Evolutionary conservation across 1,140 invertebrate species (phyloP), one percentile per base, ranked within the genome.

Genomic region (Danaus plexippus): DNA sequence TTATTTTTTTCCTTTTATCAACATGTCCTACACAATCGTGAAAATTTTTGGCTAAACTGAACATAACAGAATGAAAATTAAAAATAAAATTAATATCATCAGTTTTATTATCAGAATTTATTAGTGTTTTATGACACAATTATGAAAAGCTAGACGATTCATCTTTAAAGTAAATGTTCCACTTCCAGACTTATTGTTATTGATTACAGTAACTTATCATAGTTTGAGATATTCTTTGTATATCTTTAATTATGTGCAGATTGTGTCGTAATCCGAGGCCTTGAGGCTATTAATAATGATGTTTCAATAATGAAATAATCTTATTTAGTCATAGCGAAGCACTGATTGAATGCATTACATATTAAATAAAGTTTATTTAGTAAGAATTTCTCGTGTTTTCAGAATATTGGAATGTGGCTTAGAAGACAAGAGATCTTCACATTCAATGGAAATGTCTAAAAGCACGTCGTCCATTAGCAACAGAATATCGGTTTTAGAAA

Each of bases 371-470:
- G 9, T 15, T 13, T 9, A 11, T 47, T 47, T 12, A 13, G 3
- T 47, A 5, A 15, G 12, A 13, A 47, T 51, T 9, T 43, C 11
- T 11, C 15, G n/a, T 13, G 40, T 51, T 47, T 7, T 10, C 47
- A 86, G 79, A 65, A 76, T 88, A 54, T 60, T 85, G 18, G 84
- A 87, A 40, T 78, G 75, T n/a, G 77, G 78, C 12, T 48, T 84
- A 43, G 77, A 83, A 47, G 85, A 87, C 42, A 82, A 80, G 18
- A 67, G 78, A 52, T 73, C 84, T 42, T 67, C 77, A 42, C 82
- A 84, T 54, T 83, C 85, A 6, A 79, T 87, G 73, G 86, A 87
- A 70, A 87, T 87, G 85, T 88, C 85, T 0, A 87, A 87, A 55
- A 88, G 86, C 59, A 88, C 85, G n/a, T 87, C 82, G 4, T 82